Percentiles rank a stretch among this genome's conserved stretches.
Evolutionary conservation across 2,113 vertebrate species (phyloP).

Genomic region (Riparia riparia): DNA sequence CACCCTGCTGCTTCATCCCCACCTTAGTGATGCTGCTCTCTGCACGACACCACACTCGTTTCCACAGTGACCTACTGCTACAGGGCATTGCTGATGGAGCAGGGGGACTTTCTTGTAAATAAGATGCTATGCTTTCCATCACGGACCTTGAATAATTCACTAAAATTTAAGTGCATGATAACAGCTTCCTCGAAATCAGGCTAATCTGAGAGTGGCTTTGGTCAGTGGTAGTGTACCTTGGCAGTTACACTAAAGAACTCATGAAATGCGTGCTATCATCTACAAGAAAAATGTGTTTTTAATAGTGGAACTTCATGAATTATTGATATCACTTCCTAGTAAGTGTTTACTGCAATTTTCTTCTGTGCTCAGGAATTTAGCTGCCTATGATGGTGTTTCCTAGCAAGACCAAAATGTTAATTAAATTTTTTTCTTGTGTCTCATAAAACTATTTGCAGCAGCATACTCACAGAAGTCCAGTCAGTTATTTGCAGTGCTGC

Average conservation of each 20-base stretch:
- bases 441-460: background rate
- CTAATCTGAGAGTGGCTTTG: background rate
- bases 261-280: background rate
- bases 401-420: background rate
- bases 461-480: background rate
- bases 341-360: background rate
- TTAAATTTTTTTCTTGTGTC: background rate
- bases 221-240: background rate
- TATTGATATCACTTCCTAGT: background rate
- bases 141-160: conserved; percentile 33
- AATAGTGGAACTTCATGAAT: background rate
- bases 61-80: conserved; percentile 1
- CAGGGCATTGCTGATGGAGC: background rate
- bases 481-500: background rate
- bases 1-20: background rate
- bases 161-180: background rate
- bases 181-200: background rate
- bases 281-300: background rate
- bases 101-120: background rate
- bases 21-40: background rate
- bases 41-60: background rate
- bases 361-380: background rate
- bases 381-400: background rate
- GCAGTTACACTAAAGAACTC: background rate
- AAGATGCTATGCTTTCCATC: background rate